These are phyloP conservation scores for Columbina picui DNA, from an alignment of 2,113 vertebrate species.

Conservation along the genomic window DNA sequence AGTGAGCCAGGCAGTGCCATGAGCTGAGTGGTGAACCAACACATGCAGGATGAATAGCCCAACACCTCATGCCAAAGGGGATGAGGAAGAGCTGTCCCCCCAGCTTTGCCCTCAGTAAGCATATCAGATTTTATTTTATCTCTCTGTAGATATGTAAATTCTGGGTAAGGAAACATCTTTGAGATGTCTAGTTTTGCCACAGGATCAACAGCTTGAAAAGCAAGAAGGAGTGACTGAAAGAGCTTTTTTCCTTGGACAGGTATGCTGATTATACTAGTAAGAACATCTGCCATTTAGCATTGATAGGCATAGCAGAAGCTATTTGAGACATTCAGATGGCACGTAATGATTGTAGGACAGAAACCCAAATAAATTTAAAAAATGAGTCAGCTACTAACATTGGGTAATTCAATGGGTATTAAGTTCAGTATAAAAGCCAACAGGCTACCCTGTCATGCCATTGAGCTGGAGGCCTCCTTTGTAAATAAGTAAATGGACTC, in stretches of 20 bases:
- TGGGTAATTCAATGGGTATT: not conserved
- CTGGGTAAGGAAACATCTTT: not conserved
- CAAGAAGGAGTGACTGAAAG: not conserved
- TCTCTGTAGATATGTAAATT: not conserved
- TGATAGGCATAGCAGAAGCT: not conserved
- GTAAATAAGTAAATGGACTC: not conserved
- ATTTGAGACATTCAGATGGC: not conserved
- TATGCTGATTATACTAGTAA: not conserved
- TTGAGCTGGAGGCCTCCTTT: not conserved
- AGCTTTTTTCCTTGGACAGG: not conserved
- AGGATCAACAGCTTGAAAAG: not conserved
- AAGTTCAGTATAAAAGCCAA: not conserved
- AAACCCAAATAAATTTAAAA: not conserved
- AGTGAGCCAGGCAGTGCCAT: not conserved
- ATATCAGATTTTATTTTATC: not conserved
- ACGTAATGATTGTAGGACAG: not conserved
- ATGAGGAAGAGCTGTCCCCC: rapidly evolving
- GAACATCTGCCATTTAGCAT: not conserved
- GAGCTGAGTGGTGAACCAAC: rapidly evolving
- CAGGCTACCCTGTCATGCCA: not conserved
- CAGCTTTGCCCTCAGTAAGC: not conserved
- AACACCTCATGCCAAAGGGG: rapidly evolving
- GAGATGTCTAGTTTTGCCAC: not conserved
- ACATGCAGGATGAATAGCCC: rapidly evolving
- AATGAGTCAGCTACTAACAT: not conserved